Base-by-base conservation (phyloP, 2,113 vertebrate species). In the Chionodraco myersi region DNA sequence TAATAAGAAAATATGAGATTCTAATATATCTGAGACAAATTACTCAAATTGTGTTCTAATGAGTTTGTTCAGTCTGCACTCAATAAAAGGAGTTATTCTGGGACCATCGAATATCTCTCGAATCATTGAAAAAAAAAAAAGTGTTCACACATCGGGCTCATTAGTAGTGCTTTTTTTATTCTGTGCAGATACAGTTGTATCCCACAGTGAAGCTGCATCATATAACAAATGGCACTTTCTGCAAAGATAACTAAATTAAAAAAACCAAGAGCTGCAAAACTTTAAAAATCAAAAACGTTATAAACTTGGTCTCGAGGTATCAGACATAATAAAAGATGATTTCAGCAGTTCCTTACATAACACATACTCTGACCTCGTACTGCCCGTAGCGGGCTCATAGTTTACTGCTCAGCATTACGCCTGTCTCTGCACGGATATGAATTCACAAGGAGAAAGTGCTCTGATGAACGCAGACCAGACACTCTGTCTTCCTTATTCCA, bases 21-120 rank as follows among this genome's bases (percentile, higher is more conserved):
- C 69, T 10, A 60, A 83, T 60, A 48, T 65, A 80, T 23, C 48
- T 45, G 16, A 77, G 64, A 68, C 4, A 57, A 59, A 82, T 44
- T 10, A 67, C 72, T 79, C 2, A 89, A 87, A 89, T 61, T 88
- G 92, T 94, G 83, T 91, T 94, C 86, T 95, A 89, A 92, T 86
- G 89, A 84, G 71, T 82, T 85, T 90, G 93, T 87, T 94, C 67
- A 77, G 88, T 95, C 93, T 95, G 95, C 94, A 95, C 92, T 84
- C 79, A 94, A 95, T 95, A 97, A 96, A 97, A 85, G 21, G 3
- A 89, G 75, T 91, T 91, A 90, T 95, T 93, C 89, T 94, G 93
- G 95, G 94, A 95, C 91, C 92, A 95, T 91, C 41, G 26, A 53
- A 67, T n/a, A 15, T 56, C 47, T 84, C 30, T 67, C n/a, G 13